Evolutionary conservation across 2,113 vertebrate genomes (phyloP).

Genomic region (Podarcis cretensis): DNA sequence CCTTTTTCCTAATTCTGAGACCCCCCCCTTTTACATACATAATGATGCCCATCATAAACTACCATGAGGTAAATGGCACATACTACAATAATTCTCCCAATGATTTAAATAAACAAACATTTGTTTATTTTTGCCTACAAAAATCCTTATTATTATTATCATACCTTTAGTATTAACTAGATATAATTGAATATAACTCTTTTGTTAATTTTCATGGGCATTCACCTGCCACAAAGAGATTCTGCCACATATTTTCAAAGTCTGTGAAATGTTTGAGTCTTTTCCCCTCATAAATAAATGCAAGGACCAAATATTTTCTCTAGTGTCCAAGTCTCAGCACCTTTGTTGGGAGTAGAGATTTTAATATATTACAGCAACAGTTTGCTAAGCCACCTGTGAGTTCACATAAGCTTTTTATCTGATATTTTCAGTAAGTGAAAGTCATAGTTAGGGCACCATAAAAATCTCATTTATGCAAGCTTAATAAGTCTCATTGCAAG

Average conservation of each 20-base stretch:
- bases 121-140: not conserved
- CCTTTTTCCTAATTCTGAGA: not conserved
- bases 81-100: no score
- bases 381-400: constrained; percentile 32
- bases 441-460: constrained; percentile 10
- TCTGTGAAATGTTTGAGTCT: not conserved
- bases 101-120: no score
- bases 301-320: constrained; percentile 11
- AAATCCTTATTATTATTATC: not conserved
- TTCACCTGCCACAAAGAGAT: constrained; percentile 11
- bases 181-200: not conserved
- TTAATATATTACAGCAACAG: not conserved
- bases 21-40: no score
- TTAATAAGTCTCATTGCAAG: constrained; percentile 42
- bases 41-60: no score
- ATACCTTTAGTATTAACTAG: not conserved
- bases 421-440: constrained; percentile 52
- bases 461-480: constrained; percentile 59
- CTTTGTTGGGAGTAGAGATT: constrained; percentile 6
- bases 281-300: constrained; percentile 21
- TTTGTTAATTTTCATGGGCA: not conserved
- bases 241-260: constrained; percentile 1
- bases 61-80: no score
- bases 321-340: not conserved
- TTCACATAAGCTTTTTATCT: constrained; percentile 49